phyloP scores from a whole-genome alignment of 1,140 invertebrate genomes.

The Heliothis virescens region DNA sequence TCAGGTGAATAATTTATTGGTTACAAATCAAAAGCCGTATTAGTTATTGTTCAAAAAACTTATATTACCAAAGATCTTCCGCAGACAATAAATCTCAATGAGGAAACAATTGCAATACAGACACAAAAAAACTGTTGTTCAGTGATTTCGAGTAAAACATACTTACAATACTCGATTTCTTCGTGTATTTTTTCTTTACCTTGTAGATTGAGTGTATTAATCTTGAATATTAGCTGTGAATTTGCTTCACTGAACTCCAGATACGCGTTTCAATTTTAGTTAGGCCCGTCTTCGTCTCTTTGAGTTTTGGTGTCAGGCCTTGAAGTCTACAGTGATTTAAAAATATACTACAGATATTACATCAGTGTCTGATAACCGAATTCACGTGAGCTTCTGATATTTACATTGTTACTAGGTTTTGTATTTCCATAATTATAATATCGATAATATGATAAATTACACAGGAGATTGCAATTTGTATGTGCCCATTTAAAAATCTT shows the following conservation, averaged over 20 bases:
- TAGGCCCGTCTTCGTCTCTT: no score
- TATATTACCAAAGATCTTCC: conserved; percentile 12
- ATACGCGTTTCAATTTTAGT: no score
- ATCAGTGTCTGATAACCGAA: conserved; percentile 12
- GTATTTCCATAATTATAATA: conserved; percentile 9
- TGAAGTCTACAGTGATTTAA: not conserved
- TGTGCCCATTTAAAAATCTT: conserved; percentile 8
- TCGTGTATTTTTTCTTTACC: not conserved
- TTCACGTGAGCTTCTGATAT: conserved; percentile 12
- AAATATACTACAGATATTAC: not conserved
- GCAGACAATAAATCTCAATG: conserved; percentile 23
- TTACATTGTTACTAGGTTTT: not conserved
- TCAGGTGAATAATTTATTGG: not conserved
- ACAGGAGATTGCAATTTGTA: not conserved
- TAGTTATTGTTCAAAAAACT: not conserved
- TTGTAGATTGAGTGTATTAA: not conserved
- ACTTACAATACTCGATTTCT: not conserved
- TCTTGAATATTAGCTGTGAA: not conserved
- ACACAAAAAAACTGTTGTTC: conserved; percentile 36
- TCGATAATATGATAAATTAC: conserved; percentile 11
- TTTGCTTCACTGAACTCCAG: no score
- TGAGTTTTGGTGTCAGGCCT: no score
- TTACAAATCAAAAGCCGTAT: not conserved
- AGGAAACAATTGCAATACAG: conserved; percentile 34
- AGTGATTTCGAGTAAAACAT: conserved; percentile 26